Evolutionary conservation across 2,888 invertebrate species (phyloP), one percentile per base, ranked within the genome.

Genomic region (Cheilosia variabilis): DNA sequence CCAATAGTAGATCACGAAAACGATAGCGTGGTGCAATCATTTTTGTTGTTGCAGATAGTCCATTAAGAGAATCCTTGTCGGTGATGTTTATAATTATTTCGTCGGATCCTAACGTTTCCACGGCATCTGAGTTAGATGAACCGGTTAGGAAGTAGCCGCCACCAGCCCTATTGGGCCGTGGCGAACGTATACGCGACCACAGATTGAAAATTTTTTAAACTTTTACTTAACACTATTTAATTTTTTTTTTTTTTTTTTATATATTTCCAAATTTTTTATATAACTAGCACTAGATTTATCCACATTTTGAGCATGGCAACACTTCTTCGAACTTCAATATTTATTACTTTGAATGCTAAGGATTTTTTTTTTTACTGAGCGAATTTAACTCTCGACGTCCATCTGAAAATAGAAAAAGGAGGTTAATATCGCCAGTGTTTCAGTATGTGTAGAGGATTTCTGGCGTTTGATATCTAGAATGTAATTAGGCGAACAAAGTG

Each of bases 1-100:
- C 96, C 89, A 96, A 93, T 89, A 96, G 94, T 88, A 96, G 94
- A 92, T 96, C 96, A 87, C 96, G 93, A 89, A 96, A 94, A 69
- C 96, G 94, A 93, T 96, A 96, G 87, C 96, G 93, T 55, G 96
- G 95, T 55, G 96, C 90, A 88, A 91, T 90, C 89, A 92, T 91
- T 89, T 89, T 91, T 78, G 89, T 88, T 80, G 88, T 22, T 77
- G 86, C 88, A 88, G 88, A 88, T 88, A 88, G 82, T 71, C 75
- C 84, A 41, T 87, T 87, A 53, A 87, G 76, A 47, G 87, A 89
- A 87, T 89, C 89, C 87, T 89, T 90, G 83, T 90, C 90, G 62
- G 90, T 89, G 71, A 89, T 90, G 88, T 91, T 91, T 88, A 91
- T 90, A 88, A 91, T 90, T 81, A 90, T 90, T 88, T 92, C 92